phyloP scores from a whole-genome alignment of 2,797 vertebrate species.

The Betta splendens region DNA sequence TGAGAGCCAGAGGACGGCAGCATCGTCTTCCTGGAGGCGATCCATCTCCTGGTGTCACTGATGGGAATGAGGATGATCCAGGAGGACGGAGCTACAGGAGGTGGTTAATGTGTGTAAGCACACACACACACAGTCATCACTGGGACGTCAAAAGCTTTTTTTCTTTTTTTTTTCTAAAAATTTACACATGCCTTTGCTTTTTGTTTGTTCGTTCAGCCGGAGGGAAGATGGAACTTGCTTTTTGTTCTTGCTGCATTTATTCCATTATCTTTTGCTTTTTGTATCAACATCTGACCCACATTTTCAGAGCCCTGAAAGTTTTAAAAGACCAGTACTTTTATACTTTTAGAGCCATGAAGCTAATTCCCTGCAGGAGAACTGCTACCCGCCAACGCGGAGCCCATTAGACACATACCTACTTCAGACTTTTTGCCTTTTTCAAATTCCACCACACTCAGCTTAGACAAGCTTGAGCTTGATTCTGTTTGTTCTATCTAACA shows the following conservation, averaged over 20 bases:
- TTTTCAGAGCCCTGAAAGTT: conserved; percentile 2
- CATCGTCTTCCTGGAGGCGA: conserved; percentile 38
- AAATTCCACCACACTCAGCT: too few relatives aligned
- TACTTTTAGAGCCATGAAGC: conserved; percentile 2
- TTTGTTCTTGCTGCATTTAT: conserved; percentile 12
- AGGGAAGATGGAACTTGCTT: conserved; percentile 1
- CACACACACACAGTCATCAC: background rate
- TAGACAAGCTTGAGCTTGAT: too few relatives aligned
- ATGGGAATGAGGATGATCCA: conserved; percentile 24
- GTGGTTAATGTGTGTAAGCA: background rate
- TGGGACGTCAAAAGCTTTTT: background rate
- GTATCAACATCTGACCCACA: background rate
- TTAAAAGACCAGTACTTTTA: background rate
- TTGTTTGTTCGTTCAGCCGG: conserved; percentile 8
- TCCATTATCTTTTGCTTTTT: background rate
- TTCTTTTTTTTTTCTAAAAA: background rate
- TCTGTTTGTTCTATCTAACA: too few relatives aligned
- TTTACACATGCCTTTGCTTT: background rate
- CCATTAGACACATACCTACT: too few relatives aligned
- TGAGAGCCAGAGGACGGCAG: conserved; percentile 11
- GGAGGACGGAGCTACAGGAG: conserved; percentile 4
- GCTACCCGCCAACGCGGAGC: background rate
- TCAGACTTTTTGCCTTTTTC: too few relatives aligned
- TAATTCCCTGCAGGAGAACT: background rate
- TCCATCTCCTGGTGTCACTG: conserved; percentile 55